Conservation (phyloP, 2,888 invertebrate species). For the Calephelis perditalis region DNA sequence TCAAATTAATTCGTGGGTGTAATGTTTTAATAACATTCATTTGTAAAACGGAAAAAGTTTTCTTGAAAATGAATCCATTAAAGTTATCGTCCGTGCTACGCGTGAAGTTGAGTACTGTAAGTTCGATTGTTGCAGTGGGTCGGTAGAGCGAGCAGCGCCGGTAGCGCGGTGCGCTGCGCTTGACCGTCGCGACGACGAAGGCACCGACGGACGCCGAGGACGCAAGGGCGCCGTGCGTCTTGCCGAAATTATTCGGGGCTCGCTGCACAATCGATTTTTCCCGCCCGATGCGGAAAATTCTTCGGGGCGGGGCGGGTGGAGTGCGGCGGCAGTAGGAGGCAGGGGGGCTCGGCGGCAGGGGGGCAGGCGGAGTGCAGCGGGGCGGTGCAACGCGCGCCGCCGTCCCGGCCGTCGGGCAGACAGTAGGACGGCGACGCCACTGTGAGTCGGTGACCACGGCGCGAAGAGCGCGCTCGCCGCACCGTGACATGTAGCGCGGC, state of each 20-base stretch:
- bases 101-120: conserved; percentile 4
- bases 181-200: conserved; percentile 49
- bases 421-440: conserved; percentile 78
- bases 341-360: conserved; percentile 49
- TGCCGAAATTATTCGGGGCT: conserved; percentile 77
- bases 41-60: no score
- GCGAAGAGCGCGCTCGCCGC: conserved; percentile 74
- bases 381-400: conserved; percentile 75
- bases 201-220: conserved; percentile 42
- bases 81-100: conserved; percentile 12
- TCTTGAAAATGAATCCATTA: conserved; percentile 13
- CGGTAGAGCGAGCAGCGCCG: conserved; percentile 36
- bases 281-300: conserved; percentile 77
- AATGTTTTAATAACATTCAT: no score
- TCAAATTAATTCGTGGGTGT: no score
- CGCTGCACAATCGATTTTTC: conserved; percentile 79
- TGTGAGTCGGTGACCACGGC: conserved; percentile 75
- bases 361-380: conserved; percentile 75
- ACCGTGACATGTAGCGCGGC: conserved; percentile 72
- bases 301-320: conserved; percentile 72
- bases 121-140: conserved; percentile 10
- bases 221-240: conserved; percentile 77
- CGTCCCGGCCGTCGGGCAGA: conserved; percentile 67
- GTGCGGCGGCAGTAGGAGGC: conserved; percentile 52
- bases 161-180: conserved; percentile 40